Evolutionary conservation across 2,888 invertebrate genomes (phyloP).

Genomic region (Choristoneura rosaceana): DNA sequence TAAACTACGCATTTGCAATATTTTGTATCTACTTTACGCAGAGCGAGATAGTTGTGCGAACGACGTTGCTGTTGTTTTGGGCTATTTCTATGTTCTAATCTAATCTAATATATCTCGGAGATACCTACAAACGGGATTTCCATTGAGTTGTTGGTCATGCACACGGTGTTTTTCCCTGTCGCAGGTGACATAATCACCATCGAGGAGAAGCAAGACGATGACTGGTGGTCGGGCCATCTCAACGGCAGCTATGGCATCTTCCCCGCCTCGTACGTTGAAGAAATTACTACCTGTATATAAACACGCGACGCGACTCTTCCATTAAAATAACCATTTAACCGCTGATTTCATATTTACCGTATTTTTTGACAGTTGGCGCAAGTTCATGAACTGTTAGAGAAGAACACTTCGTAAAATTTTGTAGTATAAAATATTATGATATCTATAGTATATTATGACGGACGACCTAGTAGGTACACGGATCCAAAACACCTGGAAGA

Average conservation of each 20-base stretch:
- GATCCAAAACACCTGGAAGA: no score
- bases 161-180: slow-evolving; percentile 44
- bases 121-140: no score
- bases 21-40: slow-evolving; percentile 1
- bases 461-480: no score
- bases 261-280: slow-evolving; percentile 97
- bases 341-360: no score
- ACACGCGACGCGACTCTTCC: background rate
- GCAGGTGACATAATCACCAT: slow-evolving; percentile 94
- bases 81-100: no score
- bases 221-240: slow-evolving; percentile 97
- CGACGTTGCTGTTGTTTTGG: background rate
- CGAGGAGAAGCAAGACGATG: slow-evolving; percentile 95
- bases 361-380: no score
- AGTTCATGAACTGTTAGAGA: no score
- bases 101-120: no score
- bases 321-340: background rate
- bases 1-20: background rate
- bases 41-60: slow-evolving; percentile 16
- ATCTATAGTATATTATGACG: no score
- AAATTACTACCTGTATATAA: slow-evolving; percentile 85
- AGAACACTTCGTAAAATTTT: no score
- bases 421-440: no score
- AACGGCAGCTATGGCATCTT: slow-evolving; percentile 95
- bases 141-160: background rate